Conservation (phyloP, 2,797 vertebrate genomes). For the Sebastiscus albofasciatus region DNA sequence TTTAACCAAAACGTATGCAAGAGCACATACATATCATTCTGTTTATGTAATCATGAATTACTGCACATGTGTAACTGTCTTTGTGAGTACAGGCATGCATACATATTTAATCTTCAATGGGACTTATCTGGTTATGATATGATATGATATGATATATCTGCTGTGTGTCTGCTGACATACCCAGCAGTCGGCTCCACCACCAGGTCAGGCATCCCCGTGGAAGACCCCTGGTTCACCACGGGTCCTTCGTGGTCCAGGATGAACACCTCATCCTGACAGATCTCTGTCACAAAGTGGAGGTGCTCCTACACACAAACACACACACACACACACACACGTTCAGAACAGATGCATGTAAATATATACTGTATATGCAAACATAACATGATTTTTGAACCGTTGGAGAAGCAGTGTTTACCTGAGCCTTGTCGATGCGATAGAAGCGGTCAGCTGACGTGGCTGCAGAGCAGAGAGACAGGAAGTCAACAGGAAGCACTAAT, state of each 20-base stretch:
- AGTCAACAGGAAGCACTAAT: not conserved
- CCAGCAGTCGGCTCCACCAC: conserved; percentile 92
- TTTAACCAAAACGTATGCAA: too few relatives aligned
- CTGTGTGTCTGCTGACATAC: conserved; percentile 72
- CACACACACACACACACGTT: not conserved
- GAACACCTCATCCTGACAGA: conserved; percentile 97
- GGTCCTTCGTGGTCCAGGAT: conserved; percentile 93
- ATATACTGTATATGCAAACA: not conserved
- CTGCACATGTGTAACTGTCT: too few relatives aligned
- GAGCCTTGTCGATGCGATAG: conserved; percentile 98
- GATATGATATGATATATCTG: not conserved
- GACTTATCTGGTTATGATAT: too few relatives aligned
- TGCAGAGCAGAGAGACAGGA: conserved; percentile 61
- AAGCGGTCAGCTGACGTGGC: conserved; percentile 97
- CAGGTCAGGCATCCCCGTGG: conserved; percentile 93
- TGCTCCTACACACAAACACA: conserved; percentile 88
- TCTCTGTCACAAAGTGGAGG: conserved; percentile 98
- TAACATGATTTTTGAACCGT: not conserved
- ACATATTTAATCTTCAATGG: not conserved
- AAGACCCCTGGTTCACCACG: conserved; percentile 70
- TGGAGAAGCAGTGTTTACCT: conserved; percentile 81
- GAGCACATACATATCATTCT: too few relatives aligned
- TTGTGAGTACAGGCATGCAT: too few relatives aligned
- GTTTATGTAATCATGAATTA: too few relatives aligned
- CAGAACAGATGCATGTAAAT: not conserved